Conservation (phyloP, 2,888 invertebrate genomes). For the Hirtodrosophila trivittata region DNA sequence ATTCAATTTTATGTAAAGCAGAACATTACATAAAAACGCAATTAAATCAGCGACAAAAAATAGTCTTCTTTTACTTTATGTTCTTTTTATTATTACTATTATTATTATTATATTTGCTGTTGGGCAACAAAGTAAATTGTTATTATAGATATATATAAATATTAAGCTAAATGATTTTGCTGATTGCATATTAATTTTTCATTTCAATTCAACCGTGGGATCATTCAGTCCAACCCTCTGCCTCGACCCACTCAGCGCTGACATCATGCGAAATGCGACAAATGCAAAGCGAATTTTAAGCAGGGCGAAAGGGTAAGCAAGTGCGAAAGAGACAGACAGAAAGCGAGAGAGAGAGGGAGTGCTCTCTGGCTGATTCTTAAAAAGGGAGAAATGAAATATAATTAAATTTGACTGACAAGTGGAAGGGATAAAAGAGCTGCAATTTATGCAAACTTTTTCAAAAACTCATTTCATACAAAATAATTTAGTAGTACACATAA, state of each 20-base stretch:
- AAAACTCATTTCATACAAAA: no score
- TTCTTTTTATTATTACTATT: no score
- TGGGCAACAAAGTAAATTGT: not conserved
- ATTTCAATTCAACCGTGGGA: constrained; percentile 40
- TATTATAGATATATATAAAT: constrained; percentile 12
- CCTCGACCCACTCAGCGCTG: constrained; percentile 19
- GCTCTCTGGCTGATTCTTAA: no score
- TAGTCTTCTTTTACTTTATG: not conserved
- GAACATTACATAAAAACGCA: constrained; percentile 15
- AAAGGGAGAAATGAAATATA: no score
- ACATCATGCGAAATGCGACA: constrained; percentile 36
- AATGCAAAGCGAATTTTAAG: constrained; percentile 58
- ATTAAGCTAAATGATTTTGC: constrained; percentile 51
- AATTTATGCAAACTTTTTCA: no score
- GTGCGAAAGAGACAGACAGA: no score
- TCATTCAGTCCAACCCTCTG: no score
- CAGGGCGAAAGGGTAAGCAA: not conserved
- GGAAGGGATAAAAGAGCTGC: no score
- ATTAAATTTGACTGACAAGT: no score
- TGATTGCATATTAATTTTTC: constrained; percentile 66
- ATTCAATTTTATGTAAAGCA: constrained; percentile 7
- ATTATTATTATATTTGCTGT: no score
- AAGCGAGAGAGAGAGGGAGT: no score
- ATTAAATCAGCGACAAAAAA: constrained; percentile 23
- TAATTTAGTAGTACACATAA: no score